Base-by-base conservation (phyloP, 2,113 vertebrate species). In the Numenius arquata region DNA sequence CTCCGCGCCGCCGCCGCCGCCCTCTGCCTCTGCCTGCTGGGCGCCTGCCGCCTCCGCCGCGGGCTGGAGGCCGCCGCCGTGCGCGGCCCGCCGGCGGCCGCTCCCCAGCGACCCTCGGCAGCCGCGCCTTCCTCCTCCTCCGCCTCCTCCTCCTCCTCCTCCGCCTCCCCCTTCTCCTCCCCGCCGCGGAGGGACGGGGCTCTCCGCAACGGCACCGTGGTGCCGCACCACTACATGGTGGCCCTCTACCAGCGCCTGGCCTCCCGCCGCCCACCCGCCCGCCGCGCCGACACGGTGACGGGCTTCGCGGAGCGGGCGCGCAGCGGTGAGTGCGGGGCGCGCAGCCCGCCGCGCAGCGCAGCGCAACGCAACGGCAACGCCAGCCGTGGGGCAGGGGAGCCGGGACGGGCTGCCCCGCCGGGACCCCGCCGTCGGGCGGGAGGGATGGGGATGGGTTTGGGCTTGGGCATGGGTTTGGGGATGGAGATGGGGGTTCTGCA, bases 151-250 rank as follows among this genome's bases (percentile, higher is more conserved):
- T 65, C 72, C 72, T 89, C 86, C 50, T 52, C 47, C 79, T 26
- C 29, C 90, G 55, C 79, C 84, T 68, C 86, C 87, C 61, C 68
- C 90, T 87, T 87, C 90, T 86, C 70, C 90, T 85, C 68, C 87
- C 94, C 50, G 90, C 56, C 56, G 84, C 93, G 68, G 58, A 76
- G 81, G 76, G 85, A 92, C 53, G 47, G 84, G 68, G 80, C 85
- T 45, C 48, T 79, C 50, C 88, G 97, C 62, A 98, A 98, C 93
- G 95, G 96, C 68, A 98, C 98, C 25, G 96, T 98, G 93, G 98
- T 98, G 85, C 98, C 98, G 38, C 99, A 98, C 93, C 97, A 98
- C 61, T 99, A 98, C 97, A 99, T 99, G 98, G 59, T 99, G 95
- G 97, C 98, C 77, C 98, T 99, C 15, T 99, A 99, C 98, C 97